These are phyloP conservation scores for Dolichotis patagonum DNA, from an alignment of 2,113 vertebrate species.

Conservation along the genomic window DNA sequence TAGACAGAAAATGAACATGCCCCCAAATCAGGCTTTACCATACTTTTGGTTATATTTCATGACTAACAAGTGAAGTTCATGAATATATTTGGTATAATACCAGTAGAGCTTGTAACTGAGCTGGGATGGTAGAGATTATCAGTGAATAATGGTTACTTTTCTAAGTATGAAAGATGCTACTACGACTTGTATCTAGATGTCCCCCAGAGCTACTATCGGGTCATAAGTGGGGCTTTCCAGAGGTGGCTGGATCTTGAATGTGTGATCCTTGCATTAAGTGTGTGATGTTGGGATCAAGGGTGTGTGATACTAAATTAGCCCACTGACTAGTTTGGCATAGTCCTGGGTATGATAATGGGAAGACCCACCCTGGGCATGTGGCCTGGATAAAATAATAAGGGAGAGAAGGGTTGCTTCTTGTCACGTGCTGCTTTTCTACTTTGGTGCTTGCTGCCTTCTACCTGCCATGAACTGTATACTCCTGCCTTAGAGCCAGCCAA, in stretches of 20 bases:
- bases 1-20: slow-evolving; percentile 54
- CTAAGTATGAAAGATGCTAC: slow-evolving; percentile 31
- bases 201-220: background rate
- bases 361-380: background rate
- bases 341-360: background rate
- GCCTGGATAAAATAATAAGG: background rate
- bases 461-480: background rate
- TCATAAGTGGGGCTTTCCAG: background rate
- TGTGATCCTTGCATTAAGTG: background rate
- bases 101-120: background rate
- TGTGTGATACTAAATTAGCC: background rate
- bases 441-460: background rate
- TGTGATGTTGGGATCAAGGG: background rate
- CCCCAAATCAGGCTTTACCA: background rate
- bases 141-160: background rate
- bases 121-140: slow-evolving; percentile 34
- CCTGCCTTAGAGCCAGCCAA: background rate
- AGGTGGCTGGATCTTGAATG: background rate
- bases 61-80: background rate
- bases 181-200: background rate
- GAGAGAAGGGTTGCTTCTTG: background rate
- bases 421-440: background rate
- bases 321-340: background rate
- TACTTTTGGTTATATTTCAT: slow-evolving; percentile 23
- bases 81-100: background rate